Base-by-base conservation (phyloP, 2,797 vertebrate genomes). In the Gastrophryne carolinensis region DNA sequence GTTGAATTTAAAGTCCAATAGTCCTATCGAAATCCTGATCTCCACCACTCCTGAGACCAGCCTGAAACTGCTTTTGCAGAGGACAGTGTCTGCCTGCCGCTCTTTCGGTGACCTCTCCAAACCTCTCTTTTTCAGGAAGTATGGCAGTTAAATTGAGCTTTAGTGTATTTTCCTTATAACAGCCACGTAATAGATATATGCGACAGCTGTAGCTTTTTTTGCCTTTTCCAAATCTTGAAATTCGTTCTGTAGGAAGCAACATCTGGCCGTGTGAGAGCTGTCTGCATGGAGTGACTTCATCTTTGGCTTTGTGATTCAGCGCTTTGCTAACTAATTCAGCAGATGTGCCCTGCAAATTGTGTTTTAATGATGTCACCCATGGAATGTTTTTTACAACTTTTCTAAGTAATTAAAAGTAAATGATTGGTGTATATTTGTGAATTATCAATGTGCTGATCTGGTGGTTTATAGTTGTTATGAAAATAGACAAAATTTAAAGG, bases 241-340 rank as follows among this genome's bases (percentile, higher is more conserved):
- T 30, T 17, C 24, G 19, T 39, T 65, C 30, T 39, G 23, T 41
- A 24, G 8, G 19, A 34, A 61, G 32, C 10, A 75, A 69, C 73
- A 75, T 68, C 73, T 75, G 73, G 64, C 32, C 34, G 32, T 37
- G 15, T 29, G 39, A 32, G 41, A 58, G 9, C 54, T 53, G 63
- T 74, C 72, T 75, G 72, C 41, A 17, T 19, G 11, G 73, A 56
- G 56, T 75, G 73, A 75, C 41, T 75, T 75, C 64, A 75, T 67
- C 24, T 27, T 75, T 75, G 64, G 64, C 64, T 32, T 21, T 15
- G 30, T 68, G 64, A 41, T 26, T 60, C 63, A 67, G 54, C 37
- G 52, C 54, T 49, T 34, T 39, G 11, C 63, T 75, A 61, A 75
- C 63, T 15, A 52, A 41, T 61, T 61, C 24, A 68, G 64, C 73